phyloP scores from a whole-genome alignment of 2,888 invertebrate species.

The Microctonus brassicae region DNA sequence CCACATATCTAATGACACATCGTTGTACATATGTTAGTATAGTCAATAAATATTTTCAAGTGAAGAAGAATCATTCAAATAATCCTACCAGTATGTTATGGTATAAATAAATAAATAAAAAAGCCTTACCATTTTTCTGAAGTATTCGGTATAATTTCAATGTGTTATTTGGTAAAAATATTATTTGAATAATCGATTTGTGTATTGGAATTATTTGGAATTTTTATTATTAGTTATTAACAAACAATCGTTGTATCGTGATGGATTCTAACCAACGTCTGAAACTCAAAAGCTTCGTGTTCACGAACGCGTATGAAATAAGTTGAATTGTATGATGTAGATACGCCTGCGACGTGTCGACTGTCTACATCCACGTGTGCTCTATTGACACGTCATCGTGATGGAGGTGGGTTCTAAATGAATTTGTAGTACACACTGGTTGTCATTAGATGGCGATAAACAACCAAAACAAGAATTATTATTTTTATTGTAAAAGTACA shows the following conservation, averaged over 20 bases:
- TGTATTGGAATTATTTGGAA: not conserved
- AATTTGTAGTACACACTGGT: not conserved
- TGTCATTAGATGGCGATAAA: constrained; percentile 6
- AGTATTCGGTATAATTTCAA: too few species aligned
- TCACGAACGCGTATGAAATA: constrained; percentile 43
- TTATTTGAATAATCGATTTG: not conserved
- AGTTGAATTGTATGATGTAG: constrained; percentile 19
- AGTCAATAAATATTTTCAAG: too few species aligned
- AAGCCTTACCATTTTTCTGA: too few species aligned
- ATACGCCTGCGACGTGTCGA: constrained; percentile 55
- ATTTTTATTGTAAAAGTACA: too few species aligned
- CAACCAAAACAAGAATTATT: not conserved
- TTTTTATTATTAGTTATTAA: not conserved
- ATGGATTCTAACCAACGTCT: not conserved
- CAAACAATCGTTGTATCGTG: constrained; percentile 9
- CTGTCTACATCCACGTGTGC: constrained; percentile 54
- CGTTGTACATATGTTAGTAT: too few species aligned
- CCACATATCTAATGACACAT: too few species aligned
- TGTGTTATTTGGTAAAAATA: not conserved
- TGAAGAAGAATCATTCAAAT: too few species aligned
- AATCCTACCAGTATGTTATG: too few species aligned
- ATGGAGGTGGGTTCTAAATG: not conserved
- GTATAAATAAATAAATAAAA: too few species aligned
- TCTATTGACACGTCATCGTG: constrained; percentile 56
- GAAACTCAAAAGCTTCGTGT: constrained; percentile 35